Percentiles rank a stretch among this genome's conserved stretches.
phyloP scores from a whole-genome alignment of 2,888 invertebrate species.

The Tigriopus californicus region DNA sequence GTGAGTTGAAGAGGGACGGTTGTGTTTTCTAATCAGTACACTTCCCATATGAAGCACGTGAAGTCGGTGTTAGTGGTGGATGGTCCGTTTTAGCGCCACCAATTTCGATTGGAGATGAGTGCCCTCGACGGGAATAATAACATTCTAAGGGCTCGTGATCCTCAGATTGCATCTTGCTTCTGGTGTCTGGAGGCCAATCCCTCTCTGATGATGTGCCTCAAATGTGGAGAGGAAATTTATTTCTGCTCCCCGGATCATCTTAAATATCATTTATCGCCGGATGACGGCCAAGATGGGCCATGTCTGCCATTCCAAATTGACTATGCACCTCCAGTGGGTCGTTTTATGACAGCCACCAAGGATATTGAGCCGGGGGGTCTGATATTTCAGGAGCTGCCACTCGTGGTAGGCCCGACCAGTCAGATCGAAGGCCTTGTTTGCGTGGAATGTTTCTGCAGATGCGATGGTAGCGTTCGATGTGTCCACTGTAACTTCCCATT shows the following conservation, averaged over 20 bases:
- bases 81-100: too few species aligned
- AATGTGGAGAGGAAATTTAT: too few species aligned
- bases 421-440: slow-evolving; percentile 1
- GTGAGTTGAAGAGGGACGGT: too few species aligned
- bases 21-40: too few species aligned
- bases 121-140: too few species aligned
- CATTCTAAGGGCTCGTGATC: too few species aligned
- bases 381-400: slow-evolving; percentile 1
- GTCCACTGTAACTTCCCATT: slow-evolving; percentile 1
- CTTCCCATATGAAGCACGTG: too few species aligned
- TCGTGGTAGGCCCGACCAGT: slow-evolving; percentile 3
- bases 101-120: too few species aligned
- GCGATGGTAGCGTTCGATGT: not conserved
- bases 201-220: too few species aligned
- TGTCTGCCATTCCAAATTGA: not conserved
- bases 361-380: slow-evolving; percentile 5
- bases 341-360: not conserved
- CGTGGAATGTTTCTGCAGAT: not conserved
- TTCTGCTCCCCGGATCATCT: not conserved
- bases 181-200: too few species aligned
- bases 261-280: not conserved
- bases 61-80: too few species aligned
- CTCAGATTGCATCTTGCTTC: too few species aligned
- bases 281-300: not conserved
- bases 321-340: not conserved